Conservation (phyloP, 2,797 vertebrate species). For the Paedocypris micromegethes region DNA sequence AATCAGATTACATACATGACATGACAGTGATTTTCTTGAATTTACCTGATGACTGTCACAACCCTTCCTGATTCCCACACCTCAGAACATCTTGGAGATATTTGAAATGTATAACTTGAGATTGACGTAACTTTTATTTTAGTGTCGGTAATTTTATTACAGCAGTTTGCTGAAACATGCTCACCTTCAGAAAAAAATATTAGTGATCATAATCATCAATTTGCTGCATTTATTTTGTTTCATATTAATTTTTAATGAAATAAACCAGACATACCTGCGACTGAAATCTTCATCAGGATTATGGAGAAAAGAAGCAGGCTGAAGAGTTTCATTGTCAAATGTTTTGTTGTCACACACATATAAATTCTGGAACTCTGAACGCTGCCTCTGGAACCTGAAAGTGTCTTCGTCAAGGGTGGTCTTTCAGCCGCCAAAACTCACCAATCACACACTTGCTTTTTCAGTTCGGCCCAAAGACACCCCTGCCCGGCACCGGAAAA, state of each 20-base stretch:
- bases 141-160: rapidly evolving
- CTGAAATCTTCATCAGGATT: not conserved
- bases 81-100: rapidly evolving
- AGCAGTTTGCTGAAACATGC: rapidly evolving
- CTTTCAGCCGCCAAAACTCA: conserved; percentile 28
- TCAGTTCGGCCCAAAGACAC: conserved; percentile 32
- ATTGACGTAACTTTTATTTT: rapidly evolving
- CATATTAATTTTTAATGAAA: not conserved
- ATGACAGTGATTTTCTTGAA: not conserved
- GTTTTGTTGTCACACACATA: not conserved
- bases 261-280: conserved; percentile 8
- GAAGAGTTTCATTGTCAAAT: conserved; percentile 4
- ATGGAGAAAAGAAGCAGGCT: not conserved
- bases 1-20: too few species aligned
- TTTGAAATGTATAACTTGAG: rapidly evolving
- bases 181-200: not conserved
- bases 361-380: not conserved
- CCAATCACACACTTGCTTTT: conserved; percentile 8
- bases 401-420: conserved; percentile 25
- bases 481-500: conserved; percentile 32
- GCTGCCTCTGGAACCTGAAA: not conserved
- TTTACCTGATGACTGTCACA: conserved; percentile 4
- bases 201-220: not conserved
- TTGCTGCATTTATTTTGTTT: not conserved
- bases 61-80: not conserved